Evolutionary conservation across 2,113 vertebrate species (phyloP), one percentile per base, ranked within the genome.

Genomic region (Arothron firmamentum): DNA sequence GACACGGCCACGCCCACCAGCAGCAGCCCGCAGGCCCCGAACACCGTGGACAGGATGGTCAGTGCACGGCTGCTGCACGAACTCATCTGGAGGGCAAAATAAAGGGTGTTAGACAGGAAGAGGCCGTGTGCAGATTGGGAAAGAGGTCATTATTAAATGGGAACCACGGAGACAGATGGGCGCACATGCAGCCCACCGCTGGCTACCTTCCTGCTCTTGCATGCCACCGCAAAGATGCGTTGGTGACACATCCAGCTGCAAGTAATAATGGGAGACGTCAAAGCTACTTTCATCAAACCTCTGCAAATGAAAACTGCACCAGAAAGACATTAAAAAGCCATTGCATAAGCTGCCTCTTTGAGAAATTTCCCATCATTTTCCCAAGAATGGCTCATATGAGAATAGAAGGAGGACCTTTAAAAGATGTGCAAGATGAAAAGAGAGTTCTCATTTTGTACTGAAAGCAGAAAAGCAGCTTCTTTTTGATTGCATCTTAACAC

Each of bases 41-140:
- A 95, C 84, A 95, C 93, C 7, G 93, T 94, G 88, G 94, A 95
- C 82, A 96, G 92, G 88, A 96, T 92, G 82, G 94, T 96, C 86
- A 96, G 85, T 62, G 94, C 93, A 2, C 94, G 93, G 72, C 94
- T 95, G 85, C 94, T 95, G 85, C 94, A 96, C 54, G 93, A 93
- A 88, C 93, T 94, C 93, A 96, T 94, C 87, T 95, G 86, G 43
- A 34, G 65, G 78, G 45, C 15, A 59, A 54, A 61, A 34, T 71
- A 59, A 19, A 18, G 20, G 23, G 65, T 20, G 68, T 60, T n/a
- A 50, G 59, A 60, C 16, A 16, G 52, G 49, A 38, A 43, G 42
- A 20, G 48, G 16, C 64, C 38, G 41, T 20, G 28, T 59, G 67
- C 53, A 21, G 1, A 52, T 68, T 42, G 52, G 52, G 34, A 50